These are phyloP conservation scores for Alouatta palliata DNA, from an alignment of 2,113 vertebrate genomes.

Conservation along the genomic window DNA sequence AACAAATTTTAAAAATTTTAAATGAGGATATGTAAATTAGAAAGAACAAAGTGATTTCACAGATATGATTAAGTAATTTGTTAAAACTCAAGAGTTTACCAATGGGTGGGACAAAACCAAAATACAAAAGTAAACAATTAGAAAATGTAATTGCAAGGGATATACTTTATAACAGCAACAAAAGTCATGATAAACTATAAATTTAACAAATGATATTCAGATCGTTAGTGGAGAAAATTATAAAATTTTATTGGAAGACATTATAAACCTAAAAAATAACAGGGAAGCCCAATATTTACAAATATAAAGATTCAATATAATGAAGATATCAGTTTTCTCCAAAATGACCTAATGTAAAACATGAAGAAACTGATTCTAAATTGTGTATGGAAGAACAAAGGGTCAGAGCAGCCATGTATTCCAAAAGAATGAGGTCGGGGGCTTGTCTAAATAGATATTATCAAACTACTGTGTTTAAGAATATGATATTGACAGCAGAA, in stretches of 20 bases:
- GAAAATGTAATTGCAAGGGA: background rate
- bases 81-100: background rate
- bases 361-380: background rate
- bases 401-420: background rate
- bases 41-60: background rate
- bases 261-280: background rate
- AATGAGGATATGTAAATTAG: background rate
- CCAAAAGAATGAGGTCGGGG: background rate
- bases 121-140: background rate
- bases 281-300: background rate
- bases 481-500: background rate
- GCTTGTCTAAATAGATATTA: background rate
- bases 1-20: background rate
- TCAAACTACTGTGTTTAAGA: conserved; percentile 6
- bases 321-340: background rate
- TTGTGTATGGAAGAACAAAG: background rate
- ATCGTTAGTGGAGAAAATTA: background rate
- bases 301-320: background rate
- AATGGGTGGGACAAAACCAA: background rate
- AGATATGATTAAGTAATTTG: background rate
- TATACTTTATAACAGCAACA: background rate
- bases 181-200: background rate
- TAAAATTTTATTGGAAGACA: background rate
- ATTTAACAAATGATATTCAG: background rate
- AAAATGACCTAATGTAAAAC: conserved; percentile 7